A percentile compares a stretch with the other conserved stretches of the same genome.
These are phyloP conservation scores for Cyprinella venusta DNA, from an alignment of 2,797 vertebrate genomes.

Conservation along the genomic window DNA sequence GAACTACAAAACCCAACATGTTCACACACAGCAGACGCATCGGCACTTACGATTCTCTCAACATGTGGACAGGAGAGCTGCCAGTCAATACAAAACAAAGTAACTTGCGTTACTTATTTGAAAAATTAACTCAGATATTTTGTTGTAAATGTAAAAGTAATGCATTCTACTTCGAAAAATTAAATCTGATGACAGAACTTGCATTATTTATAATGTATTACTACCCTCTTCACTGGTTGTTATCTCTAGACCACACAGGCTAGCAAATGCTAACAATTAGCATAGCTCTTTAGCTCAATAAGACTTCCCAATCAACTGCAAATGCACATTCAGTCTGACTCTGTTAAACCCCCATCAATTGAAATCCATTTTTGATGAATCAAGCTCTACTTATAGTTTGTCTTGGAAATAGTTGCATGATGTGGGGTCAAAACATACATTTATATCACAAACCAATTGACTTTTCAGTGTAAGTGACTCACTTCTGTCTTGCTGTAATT, in stretches of 20 bases:
- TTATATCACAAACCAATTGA: not conserved
- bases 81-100: too few species aligned
- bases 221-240: not conserved
- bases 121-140: too few species aligned
- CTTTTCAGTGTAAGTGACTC: not conserved
- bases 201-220: too few species aligned
- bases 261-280: not conserved
- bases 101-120: too few species aligned
- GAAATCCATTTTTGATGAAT: not conserved
- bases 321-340: not conserved
- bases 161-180: too few species aligned
- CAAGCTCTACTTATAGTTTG: too few species aligned
- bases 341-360: not conserved
- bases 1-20: too few species aligned
- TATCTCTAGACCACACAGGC: not conserved
- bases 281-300: not conserved
- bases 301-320: not conserved
- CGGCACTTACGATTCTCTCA: too few species aligned
- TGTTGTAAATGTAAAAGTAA: too few species aligned
- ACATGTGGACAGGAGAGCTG: not conserved
- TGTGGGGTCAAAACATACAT: not conserved
- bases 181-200: too few species aligned
- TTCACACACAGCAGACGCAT: too few species aligned
- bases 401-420: not conserved
- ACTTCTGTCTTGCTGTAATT: constrained; percentile 5